Evolutionary conservation across 2,888 invertebrate species (phyloP), one percentile per base, ranked within the genome.

Genomic region (Ormyrus thymus): DNA sequence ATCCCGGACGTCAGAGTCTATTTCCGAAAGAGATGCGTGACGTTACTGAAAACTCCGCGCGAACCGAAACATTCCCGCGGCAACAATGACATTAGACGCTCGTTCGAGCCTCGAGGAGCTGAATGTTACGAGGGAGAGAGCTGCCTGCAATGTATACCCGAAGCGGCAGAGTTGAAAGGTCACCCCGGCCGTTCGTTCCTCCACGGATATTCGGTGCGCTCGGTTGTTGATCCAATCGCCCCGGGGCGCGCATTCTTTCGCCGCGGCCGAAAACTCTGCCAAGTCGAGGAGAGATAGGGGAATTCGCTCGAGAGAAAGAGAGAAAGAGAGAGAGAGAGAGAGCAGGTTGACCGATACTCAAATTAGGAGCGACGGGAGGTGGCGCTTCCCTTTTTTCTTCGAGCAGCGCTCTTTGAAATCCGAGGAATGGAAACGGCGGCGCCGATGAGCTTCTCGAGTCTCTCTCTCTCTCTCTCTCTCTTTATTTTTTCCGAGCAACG

Each of bases 341-440:
- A 29, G 29, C 29, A 56, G 61, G 7, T 71, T 15, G 50, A 56
- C 55, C 58, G 58, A 66, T 50, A 66, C 58, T 74, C 65, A 10
- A 58, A 65, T 66, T 74, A 74, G 65, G 55, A 29, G 29, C 29
- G 29, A 29, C 29, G 29, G 29, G 29, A 29, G 29, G 29, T 29
- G 29, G 29, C 29, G 13, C 13, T 55, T 43, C 13, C 45, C 55
- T 55, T 55, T 68, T 53, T 50, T 55, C 43, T 29, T 4, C 29
- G 29, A 29, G 29, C 29, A 29, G 29, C 29, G 29, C 29, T 29
- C 29, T 13, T 7, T 13, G 48, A 50, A 59, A 70, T 70, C 29
- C 59, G 59, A 70, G 70, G 50, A 29, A 29, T 29, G 29, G 29
- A 3, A 29, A 29, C 29, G 29, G 29, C 29, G 29, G 29, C 29